Percentiles rank a stretch among this genome's conserved stretches.
Conservation (phyloP, 2,888 invertebrate genomes). For the Eristalis arbustorum region DNA sequence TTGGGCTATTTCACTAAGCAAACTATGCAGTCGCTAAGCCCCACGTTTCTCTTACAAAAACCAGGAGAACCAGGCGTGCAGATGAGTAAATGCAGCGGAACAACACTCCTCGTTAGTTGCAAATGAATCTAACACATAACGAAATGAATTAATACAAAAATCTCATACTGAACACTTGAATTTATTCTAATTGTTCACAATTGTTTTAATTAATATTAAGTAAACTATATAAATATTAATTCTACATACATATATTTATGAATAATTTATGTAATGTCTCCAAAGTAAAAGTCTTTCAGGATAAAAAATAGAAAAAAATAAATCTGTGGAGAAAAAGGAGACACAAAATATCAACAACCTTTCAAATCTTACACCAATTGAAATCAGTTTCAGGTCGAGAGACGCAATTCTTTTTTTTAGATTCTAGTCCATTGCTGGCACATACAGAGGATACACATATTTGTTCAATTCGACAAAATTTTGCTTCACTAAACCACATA, state of each 20-base stretch:
- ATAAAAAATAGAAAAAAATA: background rate
- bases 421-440: background rate
- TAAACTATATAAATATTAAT: conserved; percentile 41
- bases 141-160: background rate
- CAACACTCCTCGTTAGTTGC: too few species aligned
- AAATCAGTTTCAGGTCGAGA: background rate
- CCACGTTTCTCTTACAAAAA: too few species aligned
- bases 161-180: background rate
- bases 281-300: conserved; percentile 10
- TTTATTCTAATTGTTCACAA: conserved; percentile 11
- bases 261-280: conserved; percentile 30
- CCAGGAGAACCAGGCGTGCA: too few species aligned
- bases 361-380: conserved; percentile 6
- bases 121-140: too few species aligned
- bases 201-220: conserved; percentile 5
- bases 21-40: too few species aligned
- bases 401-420: background rate
- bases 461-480: background rate
- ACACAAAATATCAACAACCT: conserved; percentile 7
- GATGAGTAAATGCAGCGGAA: too few species aligned
- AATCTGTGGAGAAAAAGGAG: background rate
- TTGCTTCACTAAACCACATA: conserved; percentile 7
- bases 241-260: background rate
- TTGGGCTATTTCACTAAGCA: too few species aligned
- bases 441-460: background rate